Conservation (phyloP, 2,113 vertebrate species). For the Ceyx margarethae region DNA sequence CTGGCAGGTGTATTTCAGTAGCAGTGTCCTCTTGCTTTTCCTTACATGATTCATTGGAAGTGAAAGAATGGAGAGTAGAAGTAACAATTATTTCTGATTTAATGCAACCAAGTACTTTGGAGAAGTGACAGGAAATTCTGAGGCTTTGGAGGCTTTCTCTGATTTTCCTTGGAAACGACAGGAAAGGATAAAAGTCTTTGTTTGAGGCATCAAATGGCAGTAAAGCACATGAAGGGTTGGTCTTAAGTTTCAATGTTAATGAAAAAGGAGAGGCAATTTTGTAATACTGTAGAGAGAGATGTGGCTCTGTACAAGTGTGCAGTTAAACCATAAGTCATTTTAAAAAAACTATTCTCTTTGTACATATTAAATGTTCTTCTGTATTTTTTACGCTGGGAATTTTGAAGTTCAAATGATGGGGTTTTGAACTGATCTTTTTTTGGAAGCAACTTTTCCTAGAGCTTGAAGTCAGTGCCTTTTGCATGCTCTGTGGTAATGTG, state of each 20-base stretch:
- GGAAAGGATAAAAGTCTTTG: not conserved
- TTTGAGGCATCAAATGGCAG: not conserved
- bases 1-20: not conserved
- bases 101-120: not conserved
- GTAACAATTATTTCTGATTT: not conserved
- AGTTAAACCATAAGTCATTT: not conserved
- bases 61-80: not conserved
- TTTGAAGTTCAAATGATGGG: not conserved
- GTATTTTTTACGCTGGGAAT: not conserved
- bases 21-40: not conserved
- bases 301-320: not conserved
- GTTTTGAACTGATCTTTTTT: not conserved
- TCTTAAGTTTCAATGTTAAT: not conserved
- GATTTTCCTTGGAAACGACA: not conserved
- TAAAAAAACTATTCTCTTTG: not conserved
- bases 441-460: not conserved
- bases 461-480: not conserved
- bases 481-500: not conserved
- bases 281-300: not conserved
- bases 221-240: not conserved
- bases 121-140: not conserved
- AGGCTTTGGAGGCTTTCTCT: not conserved
- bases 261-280: not conserved
- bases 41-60: accelerated
- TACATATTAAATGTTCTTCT: not conserved